Base-by-base conservation (phyloP, 2,797 vertebrate species). In the Danio choprae region DNA sequence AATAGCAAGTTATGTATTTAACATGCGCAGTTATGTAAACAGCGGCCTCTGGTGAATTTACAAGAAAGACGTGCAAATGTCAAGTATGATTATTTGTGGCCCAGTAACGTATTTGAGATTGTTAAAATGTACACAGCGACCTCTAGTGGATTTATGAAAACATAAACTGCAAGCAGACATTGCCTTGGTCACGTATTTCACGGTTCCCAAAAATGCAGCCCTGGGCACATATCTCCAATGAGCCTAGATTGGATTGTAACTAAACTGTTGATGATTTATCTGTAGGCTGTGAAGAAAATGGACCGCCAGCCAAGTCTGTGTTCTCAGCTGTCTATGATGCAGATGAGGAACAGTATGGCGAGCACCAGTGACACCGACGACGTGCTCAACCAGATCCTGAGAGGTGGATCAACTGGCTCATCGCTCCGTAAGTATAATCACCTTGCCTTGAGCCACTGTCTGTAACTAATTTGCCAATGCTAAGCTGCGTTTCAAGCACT, bases 301-400 rank as follows among this genome's bases (percentile, higher is more conserved):
- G 97, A 98, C 55, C 94, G 94, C 0, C 95, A 99, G 87, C 94
- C 97, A 18, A 98, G 96, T 87, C 92, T 97, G 4, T 98, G 96
- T 89, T 97, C 98, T 0, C 97, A 99, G 88, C 92, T 98, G 70
- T 98, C 98, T 11, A 96, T 99, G 95, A 96, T 93, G 92, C 97
- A 98, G 89, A 97, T 99, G 96, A 96, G 98, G 84, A 99, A 98
- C 92, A 99, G 96, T 63, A 95, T 99, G 92, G 95, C 95, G 43
- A 99, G 98, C 83, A 95, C 95, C 85, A 97, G 96, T 0, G 97
- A 99, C 84, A 95, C 95, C 0, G 98, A 99, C 15, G 97, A 98
- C 0, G 96, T 97, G 18, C 89, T 99, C 4, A 96, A 97, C 85
- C 94, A 98, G 90, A 98, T 99, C 83, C 94, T 98, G 16, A 93